Percentiles rank a stretch among this genome's conserved stretches.
Conservation (phyloP, 2,113 vertebrate genomes). For the Anoplopoma fimbria region DNA sequence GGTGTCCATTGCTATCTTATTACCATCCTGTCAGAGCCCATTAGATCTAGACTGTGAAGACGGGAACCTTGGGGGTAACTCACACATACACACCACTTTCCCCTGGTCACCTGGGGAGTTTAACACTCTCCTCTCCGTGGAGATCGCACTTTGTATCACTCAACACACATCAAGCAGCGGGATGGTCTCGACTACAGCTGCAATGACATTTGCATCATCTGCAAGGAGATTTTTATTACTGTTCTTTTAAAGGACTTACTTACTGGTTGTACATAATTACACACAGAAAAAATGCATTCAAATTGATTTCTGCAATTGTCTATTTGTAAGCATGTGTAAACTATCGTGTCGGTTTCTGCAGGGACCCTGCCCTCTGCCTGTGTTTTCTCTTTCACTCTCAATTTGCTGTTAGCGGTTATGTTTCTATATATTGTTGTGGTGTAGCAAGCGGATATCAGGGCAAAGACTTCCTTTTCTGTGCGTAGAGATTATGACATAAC, state of each 20-base stretch:
- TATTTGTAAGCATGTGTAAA: slow-evolving; percentile 21
- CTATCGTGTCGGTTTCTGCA: too few species aligned
- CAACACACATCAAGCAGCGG: slow-evolving; percentile 7
- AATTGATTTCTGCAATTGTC: slow-evolving; percentile 11
- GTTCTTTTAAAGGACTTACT: not conserved
- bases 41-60: slow-evolving; percentile 81
- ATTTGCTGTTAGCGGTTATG: too few species aligned
- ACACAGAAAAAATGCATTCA: not conserved
- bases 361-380: too few species aligned
- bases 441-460: not conserved
- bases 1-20: slow-evolving; percentile 62
- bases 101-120: slow-evolving; percentile 44
- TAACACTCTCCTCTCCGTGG: slow-evolving; percentile 31
- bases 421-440: too few species aligned
- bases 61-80: slow-evolving; percentile 45
- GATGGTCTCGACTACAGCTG: not conserved
- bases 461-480: not conserved
- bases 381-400: too few species aligned
- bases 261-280: not conserved
- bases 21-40: slow-evolving; percentile 76
- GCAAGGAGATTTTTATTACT: not conserved
- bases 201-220: not conserved
- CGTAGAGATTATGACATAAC: too few species aligned
- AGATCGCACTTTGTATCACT: slow-evolving; percentile 32
- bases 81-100: slow-evolving; percentile 62